phyloP scores from a whole-genome alignment of 92 coral and sea anemone genomes.

The Scolanthus callimorphus region DNA sequence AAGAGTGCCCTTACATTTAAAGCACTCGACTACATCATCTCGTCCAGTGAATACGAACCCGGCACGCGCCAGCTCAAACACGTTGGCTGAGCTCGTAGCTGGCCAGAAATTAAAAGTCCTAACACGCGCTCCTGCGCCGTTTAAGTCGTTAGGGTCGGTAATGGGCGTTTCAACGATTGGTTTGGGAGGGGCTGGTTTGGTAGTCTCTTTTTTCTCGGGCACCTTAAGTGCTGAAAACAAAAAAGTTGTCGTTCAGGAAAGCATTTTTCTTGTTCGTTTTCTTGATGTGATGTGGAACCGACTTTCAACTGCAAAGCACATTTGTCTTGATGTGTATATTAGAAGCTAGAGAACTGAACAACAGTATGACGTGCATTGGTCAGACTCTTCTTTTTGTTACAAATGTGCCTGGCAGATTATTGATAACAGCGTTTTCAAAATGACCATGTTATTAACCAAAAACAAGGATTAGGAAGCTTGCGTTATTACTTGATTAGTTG shows the following conservation, averaged over 20 bases:
- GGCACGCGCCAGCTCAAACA: conserved; percentile 95
- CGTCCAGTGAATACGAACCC: conserved; percentile 95
- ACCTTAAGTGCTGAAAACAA: conserved; percentile 50
- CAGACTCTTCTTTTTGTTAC: too few relatives aligned
- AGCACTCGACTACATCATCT: conserved; percentile 96
- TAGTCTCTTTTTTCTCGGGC: conserved; percentile 45
- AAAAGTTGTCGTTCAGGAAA: not conserved
- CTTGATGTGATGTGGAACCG: not conserved
- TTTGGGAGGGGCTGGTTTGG: conserved; percentile 25
- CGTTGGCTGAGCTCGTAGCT: conserved; percentile 92
- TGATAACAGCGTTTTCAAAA: too few relatives aligned
- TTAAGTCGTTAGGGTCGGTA: conserved; percentile 62
- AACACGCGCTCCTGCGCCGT: conserved; percentile 68
- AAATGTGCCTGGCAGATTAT: too few relatives aligned
- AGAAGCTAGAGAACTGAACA: too few relatives aligned
- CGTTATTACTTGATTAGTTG: too few relatives aligned
- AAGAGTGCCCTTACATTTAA: conserved; percentile 89
- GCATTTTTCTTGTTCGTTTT: not conserved
- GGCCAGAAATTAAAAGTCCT: conserved; percentile 93
- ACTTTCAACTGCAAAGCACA: conserved; percentile 5
- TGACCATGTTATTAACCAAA: too few relatives aligned
- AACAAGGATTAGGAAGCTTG: too few relatives aligned
- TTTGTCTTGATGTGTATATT: too few relatives aligned
- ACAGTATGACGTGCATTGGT: too few relatives aligned
- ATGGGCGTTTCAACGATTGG: conserved; percentile 14